Percentiles rank a stretch among this genome's conserved stretches.
These are phyloP conservation scores for Trematocara variabile DNA, from an alignment of 2,113 vertebrate genomes.

Conservation along the genomic window DNA sequence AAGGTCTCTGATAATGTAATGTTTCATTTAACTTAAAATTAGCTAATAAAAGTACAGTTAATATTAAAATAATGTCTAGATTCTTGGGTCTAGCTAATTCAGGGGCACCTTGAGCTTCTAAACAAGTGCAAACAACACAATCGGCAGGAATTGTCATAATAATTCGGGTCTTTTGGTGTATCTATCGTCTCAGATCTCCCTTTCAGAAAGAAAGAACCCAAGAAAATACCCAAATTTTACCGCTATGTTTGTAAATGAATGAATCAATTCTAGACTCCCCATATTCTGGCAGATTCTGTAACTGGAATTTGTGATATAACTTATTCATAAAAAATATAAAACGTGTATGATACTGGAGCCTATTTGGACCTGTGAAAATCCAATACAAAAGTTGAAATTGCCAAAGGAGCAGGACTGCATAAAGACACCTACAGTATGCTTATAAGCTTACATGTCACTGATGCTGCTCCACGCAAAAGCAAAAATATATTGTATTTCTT, in stretches of 20 bases:
- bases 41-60: background rate
- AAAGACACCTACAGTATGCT: background rate
- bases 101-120: background rate
- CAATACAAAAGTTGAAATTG: background rate
- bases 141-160: background rate
- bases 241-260: background rate
- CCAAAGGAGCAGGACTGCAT: background rate
- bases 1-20: background rate
- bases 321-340: background rate
- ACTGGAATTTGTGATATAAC: background rate
- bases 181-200: background rate
- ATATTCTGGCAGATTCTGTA: background rate
- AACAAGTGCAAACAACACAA: background rate
- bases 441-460: background rate
- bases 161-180: background rate
- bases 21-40: background rate
- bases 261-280: background rate
- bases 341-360: background rate
- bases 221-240: background rate
- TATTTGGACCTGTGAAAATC: background rate
- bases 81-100: background rate
- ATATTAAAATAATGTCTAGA: background rate
- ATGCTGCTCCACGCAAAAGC: background rate
- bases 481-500: background rate
- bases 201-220: background rate